phyloP scores from a whole-genome alignment of 2,113 vertebrate genomes.

The Panthera tigris region DNA sequence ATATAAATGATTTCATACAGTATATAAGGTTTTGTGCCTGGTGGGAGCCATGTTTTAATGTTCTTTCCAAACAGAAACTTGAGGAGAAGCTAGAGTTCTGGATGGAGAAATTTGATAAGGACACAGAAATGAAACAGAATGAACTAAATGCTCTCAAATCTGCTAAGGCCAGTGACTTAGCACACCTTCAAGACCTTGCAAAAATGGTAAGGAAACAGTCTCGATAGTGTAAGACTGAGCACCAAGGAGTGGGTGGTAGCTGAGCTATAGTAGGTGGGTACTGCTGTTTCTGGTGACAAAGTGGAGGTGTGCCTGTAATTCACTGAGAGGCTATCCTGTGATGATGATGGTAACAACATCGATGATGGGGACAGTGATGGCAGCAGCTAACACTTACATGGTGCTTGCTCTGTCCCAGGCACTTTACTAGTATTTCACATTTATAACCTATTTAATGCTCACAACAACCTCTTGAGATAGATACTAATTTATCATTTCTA shows the following conservation, averaged over 20 bases:
- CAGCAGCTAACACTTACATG: background rate
- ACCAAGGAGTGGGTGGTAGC: background rate
- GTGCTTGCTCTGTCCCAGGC: background rate
- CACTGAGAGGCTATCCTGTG: background rate
- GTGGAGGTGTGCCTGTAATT: background rate
- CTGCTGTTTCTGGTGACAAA: background rate
- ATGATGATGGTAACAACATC: too few species aligned
- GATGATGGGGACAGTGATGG: background rate
- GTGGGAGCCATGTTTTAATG: background rate
- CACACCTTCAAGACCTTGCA: constrained; percentile 83
- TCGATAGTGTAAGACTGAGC: fast-evolving
- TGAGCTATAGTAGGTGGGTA: background rate
- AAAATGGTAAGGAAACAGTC: constrained; percentile 80
- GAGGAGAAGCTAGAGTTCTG: constrained; percentile 88
- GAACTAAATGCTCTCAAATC: constrained; percentile 84
- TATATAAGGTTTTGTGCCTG: background rate
- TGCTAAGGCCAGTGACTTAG: constrained; percentile 83
- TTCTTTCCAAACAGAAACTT: constrained; percentile 80
- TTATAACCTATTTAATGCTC: background rate
- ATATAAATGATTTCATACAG: background rate
- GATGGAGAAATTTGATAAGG: constrained; percentile 89
- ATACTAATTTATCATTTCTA: background rate
- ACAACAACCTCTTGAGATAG: background rate
- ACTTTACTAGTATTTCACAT: background rate
- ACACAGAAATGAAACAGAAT: constrained; percentile 86